These are phyloP conservation scores for Papilio elwesi DNA, from an alignment of 2,888 invertebrate species.

Conservation along the genomic window DNA sequence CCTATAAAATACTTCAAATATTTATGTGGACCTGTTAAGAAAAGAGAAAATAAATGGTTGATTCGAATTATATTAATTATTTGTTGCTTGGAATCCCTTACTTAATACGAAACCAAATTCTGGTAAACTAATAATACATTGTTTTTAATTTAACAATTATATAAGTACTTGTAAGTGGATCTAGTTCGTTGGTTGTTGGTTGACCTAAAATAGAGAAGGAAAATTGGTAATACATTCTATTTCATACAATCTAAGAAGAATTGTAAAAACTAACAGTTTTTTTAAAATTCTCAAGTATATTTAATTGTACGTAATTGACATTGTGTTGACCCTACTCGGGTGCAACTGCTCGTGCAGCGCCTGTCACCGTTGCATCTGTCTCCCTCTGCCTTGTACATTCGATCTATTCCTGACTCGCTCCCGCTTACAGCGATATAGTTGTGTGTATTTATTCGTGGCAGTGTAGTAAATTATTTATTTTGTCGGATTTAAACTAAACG, in stretches of 20 bases:
- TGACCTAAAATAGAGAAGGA: too few species aligned
- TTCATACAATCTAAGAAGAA: too few species aligned
- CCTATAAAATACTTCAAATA: background rate
- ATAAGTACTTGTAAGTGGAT: too few species aligned
- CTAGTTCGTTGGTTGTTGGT: too few species aligned
- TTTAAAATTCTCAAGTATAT: background rate
- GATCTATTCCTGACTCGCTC: slow-evolving; percentile 46
- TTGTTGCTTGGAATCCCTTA: too few species aligned
- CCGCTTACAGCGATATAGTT: slow-evolving; percentile 48
- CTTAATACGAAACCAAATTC: too few species aligned
- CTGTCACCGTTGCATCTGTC: slow-evolving; percentile 58
- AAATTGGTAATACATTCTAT: too few species aligned
- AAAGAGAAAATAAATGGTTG: too few species aligned
- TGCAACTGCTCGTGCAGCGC: slow-evolving; percentile 70
- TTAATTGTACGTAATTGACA: background rate
- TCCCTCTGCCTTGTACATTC: slow-evolving; percentile 48
- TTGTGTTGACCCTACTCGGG: slow-evolving; percentile 60
- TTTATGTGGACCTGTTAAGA: too few species aligned
- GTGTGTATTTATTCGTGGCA: slow-evolving; percentile 46
- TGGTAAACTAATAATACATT: too few species aligned
- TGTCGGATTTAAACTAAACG: slow-evolving; percentile 42
- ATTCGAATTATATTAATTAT: too few species aligned
- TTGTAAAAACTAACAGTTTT: background rate
- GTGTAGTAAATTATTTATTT: slow-evolving; percentile 48
- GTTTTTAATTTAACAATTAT: too few species aligned